Evolutionary conservation across 2,797 vertebrate genomes (phyloP), one percentile per base, ranked within the genome.

Genomic region (Cuniculus paca): DNA sequence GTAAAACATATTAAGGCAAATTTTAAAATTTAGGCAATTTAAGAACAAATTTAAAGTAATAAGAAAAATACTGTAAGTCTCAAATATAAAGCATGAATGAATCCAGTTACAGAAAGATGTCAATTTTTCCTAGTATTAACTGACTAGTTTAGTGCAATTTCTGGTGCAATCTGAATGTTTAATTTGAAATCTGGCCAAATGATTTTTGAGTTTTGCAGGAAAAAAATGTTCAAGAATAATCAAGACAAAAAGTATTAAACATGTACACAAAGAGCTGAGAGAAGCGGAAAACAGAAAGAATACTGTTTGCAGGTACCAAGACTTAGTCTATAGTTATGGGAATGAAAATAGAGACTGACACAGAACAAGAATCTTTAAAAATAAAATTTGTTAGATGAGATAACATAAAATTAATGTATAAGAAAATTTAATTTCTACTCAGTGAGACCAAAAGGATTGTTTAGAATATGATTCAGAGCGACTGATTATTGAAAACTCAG

Each of bases 41-140:
- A 70, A 42, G 9, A 61, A 42, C 28, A 81, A 83, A 50, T 2
- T 19, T 36, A 80, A 90, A 70, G 6, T 24, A 80, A 36, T 63
- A 36, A 83, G 54, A 86, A 61, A 89, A 95, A 80, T 39, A 75
- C 31, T 39, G 2, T 65, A 26, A 56, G 7, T 75, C 13, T 48
- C 28, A 85, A 82, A 84, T 74, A 19, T 83, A 83, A 94, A 91
- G 39, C 22, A 86, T 70, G 63, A 96, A 88, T 79, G 88, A 91
- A 78, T 39, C 28, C 34, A 88, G 13, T 50, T 88, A 63, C 39
- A n/a, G 36, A 77, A 91, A 96, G 94, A 68, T 70, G n/a, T 74
- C 39, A 79, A 3, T 56, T 78, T 34, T 80, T 80, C 48, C 7
- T 28, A 68, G 17, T 61, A 89, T 89, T 78, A 93, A 48, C 39